Evolutionary conservation across 2,797 vertebrate species (phyloP), one percentile per base, ranked within the genome.

Genomic region (Leptoclinus maculatus): DNA sequence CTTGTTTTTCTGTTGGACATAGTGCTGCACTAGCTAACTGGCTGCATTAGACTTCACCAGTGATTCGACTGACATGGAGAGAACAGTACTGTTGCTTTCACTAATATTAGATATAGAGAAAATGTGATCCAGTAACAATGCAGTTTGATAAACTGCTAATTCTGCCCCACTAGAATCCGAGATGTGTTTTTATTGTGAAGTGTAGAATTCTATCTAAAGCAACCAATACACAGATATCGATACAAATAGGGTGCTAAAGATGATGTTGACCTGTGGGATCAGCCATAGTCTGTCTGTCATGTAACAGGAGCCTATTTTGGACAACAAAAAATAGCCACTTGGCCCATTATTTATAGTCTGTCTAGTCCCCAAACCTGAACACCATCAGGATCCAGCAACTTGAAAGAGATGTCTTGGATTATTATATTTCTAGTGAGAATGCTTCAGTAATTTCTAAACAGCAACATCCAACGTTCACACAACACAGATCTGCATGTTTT

Each of bases 1-100:
- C 25, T 78, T 79, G 45, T 71, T 78, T 70, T 77, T 65, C 41
- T 71, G 47, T 67, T 77, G 19, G 21, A 80, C 66, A 83, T 34
- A 62, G 23, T 23, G 29, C 83, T 77, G 64, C 71, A 69, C 45
- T 12, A 17, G 10, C 56, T 29, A 43, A 71, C 19, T 13, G 27
- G 4, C 29, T 80, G 23, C 65, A 14, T 68, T 69, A 60, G 29
- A 76, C 56, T 65, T 75, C 23, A 53, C 11, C 64, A 11, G 36
- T 45, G 12, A 45, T 62, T 66, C n/a, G 0, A 63, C 34, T 72
- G 49, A 71, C 54, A 56, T 14, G 9, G 45, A 16, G 45, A 16
- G 21, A 13, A 51, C 29, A 19, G 58, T 53, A 72, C 17, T 23
- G 59, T 54, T 70, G 51, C 41, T 80, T 78, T 43, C 29, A 45